Evolutionary conservation across 1,140 invertebrate species (phyloP), one percentile per base, ranked within the genome.

Genomic region (Drosophila varians): DNA sequence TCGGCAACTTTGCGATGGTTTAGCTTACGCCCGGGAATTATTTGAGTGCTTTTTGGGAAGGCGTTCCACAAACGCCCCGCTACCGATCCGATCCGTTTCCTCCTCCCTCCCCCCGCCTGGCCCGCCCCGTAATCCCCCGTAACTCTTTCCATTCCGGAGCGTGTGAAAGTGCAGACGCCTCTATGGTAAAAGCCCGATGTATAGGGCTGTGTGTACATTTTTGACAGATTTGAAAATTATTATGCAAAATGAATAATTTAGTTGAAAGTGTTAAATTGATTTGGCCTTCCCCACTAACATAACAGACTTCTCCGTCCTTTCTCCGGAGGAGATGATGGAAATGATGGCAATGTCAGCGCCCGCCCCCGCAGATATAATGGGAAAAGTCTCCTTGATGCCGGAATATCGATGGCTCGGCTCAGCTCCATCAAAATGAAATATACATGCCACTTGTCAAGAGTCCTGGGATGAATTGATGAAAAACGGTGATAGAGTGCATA

Each of bases 191-290:
- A 70, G 66, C 36, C n/a, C 53, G 11, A 38, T 55, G 16, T 61
- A 40, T 70, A 23, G 47, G 62, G 57, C 46, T 79, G 52, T 43
- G 61, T 66, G 51, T 70, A 66, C 62, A 82, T 74, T 86, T 74
- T 86, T 86, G 82, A 86, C 82, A 86, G 82, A 86, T 86, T 86
- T 86, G 82, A 86, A 86, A 86, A 86, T 86, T 86, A 86, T 86
- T 86, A 86, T 86, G 80, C 80, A 86, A 86, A 86, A 87, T 86
- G 80, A 86, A 86, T 86, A 87, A 86, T 86, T 86, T 86, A 86
- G 77, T 74, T 82, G 82, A 86, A 86, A 86, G 80, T 86, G 80
- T 86, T 86, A 86, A 86, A 86, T 86, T 86, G 80, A 86, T 86
- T 86, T 86, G 84, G 77, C 73, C 82, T 86, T 87, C 71, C 21